phyloP scores from a whole-genome alignment of 2,113 vertebrate genomes.

The cat (Felis catus) region DNA sequence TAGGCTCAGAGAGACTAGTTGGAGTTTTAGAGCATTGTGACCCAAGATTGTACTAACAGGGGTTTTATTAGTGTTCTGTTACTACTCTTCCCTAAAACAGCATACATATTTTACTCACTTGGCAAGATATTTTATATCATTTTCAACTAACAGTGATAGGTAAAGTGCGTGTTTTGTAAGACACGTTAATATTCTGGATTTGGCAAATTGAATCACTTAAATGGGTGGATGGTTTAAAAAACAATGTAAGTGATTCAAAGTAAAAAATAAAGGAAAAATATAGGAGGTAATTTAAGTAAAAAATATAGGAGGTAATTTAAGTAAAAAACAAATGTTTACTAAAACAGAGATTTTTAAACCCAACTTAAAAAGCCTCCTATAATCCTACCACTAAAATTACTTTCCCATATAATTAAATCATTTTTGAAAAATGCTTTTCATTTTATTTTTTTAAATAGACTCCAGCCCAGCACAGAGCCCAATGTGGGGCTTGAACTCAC shows the following conservation, averaged over 20 bases:
- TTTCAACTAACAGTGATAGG: not conserved
- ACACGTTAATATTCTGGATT: not conserved
- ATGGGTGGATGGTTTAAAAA: not conserved
- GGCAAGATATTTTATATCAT: not conserved
- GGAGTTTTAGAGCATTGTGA: not conserved
- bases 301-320: constrained; percentile 3
- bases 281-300: constrained; percentile 13
- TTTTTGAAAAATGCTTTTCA: not conserved
- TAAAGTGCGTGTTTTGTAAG: not conserved
- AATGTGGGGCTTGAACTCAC: no score
- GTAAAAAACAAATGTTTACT: not conserved
- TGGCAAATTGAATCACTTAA: not conserved
- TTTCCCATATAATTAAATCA: not conserved
- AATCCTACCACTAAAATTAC: not conserved
- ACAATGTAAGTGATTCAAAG: not conserved
- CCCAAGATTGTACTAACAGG: not conserved
- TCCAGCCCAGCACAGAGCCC: no score
- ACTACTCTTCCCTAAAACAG: not conserved
- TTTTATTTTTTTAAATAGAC: no score
- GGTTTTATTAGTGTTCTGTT: not conserved
- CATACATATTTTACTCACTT: not conserved
- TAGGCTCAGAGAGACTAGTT: not conserved
- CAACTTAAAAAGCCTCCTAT: not conserved
- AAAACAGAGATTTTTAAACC: constrained; percentile 16
- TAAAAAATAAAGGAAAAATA: not conserved